A percentile compares a stretch with the other conserved stretches of the same genome.
These are phyloP conservation scores for Halocynthia aurantium DNA, from an alignment of 23 tunicate genomes.

Conservation along the genomic window DNA sequence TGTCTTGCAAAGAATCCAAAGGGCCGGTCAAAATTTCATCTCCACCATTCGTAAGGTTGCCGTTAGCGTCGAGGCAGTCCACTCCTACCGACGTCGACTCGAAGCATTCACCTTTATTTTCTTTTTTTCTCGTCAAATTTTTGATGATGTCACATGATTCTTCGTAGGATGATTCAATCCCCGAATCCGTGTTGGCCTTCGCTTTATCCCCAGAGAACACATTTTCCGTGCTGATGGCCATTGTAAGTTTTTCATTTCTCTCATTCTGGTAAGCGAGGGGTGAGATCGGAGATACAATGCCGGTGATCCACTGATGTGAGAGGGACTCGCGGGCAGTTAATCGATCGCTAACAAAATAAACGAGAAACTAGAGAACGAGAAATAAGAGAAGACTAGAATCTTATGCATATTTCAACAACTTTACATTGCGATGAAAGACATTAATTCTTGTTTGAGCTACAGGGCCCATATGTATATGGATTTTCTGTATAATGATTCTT, in stretches of 20 bases:
- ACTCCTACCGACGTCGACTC: background rate
- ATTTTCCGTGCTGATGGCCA: background rate
- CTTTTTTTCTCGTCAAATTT: no score
- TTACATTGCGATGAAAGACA: no score
- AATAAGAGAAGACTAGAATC: no score
- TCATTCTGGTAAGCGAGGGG: constrained; percentile 1
- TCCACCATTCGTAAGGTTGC: background rate
- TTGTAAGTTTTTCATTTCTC: background rate
- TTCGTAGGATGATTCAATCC: background rate
- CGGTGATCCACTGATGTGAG: constrained; percentile 23
- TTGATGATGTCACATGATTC: no score
- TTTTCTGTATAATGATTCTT: no score
- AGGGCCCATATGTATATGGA: no score
- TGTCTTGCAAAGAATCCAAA: no score
- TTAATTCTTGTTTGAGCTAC: no score
- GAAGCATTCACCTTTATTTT: no score
- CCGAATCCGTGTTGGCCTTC: constrained; percentile 1
- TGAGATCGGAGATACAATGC: constrained; percentile 3
- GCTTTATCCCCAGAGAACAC: background rate
- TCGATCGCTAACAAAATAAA: constrained; percentile 20
- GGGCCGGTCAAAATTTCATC: background rate
- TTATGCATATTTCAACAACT: no score
- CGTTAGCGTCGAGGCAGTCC: background rate
- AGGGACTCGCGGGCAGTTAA: constrained; percentile 3
- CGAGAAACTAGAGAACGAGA: no score